Evolutionary conservation across 2,113 vertebrate genomes (phyloP).

Genomic region (Antennarius striatus): DNA sequence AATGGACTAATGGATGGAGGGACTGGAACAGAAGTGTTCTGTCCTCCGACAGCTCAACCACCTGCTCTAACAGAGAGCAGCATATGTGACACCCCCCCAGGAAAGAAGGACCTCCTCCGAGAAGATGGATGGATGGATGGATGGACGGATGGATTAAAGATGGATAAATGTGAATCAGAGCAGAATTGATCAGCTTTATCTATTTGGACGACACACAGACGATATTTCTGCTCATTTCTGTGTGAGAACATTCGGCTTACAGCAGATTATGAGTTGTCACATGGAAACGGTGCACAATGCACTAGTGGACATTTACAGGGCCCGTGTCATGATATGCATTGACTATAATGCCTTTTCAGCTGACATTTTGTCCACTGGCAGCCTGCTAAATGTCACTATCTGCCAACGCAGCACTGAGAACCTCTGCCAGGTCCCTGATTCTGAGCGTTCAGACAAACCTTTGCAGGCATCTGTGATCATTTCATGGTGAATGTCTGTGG

Average conservation of each 20-base stretch:
- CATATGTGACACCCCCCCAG: conserved; percentile 67
- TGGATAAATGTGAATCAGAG: conserved; percentile 49
- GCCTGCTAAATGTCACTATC: conserved; percentile 22
- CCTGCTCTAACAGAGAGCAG: conserved; percentile 68
- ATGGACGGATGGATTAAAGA: conserved; percentile 5
- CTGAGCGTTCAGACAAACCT: neutral
- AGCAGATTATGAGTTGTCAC: conserved; percentile 50
- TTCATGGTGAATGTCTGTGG: neutral
- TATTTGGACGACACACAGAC: conserved; percentile 35
- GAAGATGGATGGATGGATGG: conserved; percentile 53
- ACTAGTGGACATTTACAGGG: conserved; percentile 29
- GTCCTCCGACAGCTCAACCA: conserved; percentile 59
- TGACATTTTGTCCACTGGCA: conserved; percentile 35
- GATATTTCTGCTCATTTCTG: conserved; percentile 11
- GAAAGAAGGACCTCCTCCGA: conserved; percentile 60
- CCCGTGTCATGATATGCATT: conserved; percentile 27
- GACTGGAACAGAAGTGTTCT: conserved; percentile 29
- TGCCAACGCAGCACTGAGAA: conserved; percentile 34
- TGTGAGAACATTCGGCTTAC: conserved; percentile 46
- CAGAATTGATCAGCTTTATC: conserved; percentile 48
- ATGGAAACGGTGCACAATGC: conserved; percentile 47
- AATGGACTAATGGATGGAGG: neutral
- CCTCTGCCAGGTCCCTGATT: neutral
- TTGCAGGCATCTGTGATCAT: conserved; percentile 13
- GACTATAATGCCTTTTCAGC: conserved; percentile 29